These are phyloP conservation scores for Plectrocnemia conspersa DNA, from an alignment of 1,140 invertebrate species.

Conservation along the genomic window DNA sequence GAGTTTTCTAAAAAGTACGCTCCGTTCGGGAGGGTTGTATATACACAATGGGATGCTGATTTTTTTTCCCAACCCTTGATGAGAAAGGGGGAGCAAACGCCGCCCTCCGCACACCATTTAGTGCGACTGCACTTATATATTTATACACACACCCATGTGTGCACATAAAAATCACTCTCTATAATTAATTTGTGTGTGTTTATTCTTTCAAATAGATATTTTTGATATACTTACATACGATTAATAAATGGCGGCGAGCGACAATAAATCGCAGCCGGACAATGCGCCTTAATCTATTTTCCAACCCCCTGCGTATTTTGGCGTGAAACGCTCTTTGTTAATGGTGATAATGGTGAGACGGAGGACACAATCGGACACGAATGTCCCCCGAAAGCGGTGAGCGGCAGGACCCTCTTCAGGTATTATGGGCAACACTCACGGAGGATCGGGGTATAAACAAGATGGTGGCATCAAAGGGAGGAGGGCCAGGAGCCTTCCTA, in stretches of 20 bases:
- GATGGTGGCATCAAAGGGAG: constrained; percentile 43
- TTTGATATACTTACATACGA: background rate
- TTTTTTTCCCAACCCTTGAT: constrained; percentile 4
- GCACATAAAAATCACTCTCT: background rate
- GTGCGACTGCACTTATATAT: too few relatives aligned
- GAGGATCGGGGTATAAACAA: constrained; percentile 43
- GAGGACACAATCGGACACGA: constrained; percentile 5
- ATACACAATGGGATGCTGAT: constrained; percentile 3
- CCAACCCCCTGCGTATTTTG: background rate
- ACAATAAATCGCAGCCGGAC: background rate
- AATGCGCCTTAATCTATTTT: constrained; percentile 2
- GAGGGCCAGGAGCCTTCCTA: constrained; percentile 48
- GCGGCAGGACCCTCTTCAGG: background rate
- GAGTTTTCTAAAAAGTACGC: too few relatives aligned
- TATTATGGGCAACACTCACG: constrained; percentile 48
- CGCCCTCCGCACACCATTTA: background rate
- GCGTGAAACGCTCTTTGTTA: constrained; percentile 6
- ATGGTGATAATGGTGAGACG: constrained; percentile 5
- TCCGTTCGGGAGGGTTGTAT: too few relatives aligned
- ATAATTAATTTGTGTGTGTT: background rate
- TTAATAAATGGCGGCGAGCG: background rate
- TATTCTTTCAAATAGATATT: background rate
- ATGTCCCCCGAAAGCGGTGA: background rate
- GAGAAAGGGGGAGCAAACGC: background rate
- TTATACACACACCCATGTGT: background rate